These are phyloP conservation scores for Alces alces DNA, from an alignment of 2,113 vertebrate genomes.

Conservation along the genomic window DNA sequence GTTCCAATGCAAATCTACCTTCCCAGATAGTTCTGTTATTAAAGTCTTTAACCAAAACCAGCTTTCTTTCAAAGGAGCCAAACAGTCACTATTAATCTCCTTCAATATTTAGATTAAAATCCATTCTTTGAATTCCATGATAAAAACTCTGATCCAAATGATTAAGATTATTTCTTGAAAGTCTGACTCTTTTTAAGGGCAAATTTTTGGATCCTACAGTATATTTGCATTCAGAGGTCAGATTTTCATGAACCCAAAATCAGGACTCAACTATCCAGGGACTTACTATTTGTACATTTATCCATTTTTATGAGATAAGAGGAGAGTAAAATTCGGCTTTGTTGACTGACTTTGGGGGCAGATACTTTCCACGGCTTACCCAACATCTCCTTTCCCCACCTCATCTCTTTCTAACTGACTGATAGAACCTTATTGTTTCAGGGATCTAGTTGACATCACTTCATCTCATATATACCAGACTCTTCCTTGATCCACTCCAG, in stretches of 20 bases:
- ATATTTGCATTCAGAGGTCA: not conserved
- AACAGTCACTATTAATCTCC: slow-evolving; percentile 15
- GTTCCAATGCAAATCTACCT: not conserved
- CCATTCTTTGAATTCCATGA: not conserved
- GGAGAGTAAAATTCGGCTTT: not conserved
- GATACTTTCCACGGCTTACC: not conserved
- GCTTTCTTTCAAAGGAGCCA: not conserved
- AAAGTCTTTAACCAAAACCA: not conserved
- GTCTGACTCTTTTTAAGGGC: not conserved
- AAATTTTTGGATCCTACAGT: not conserved
- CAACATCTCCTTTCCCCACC: not conserved
- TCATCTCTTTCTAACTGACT: not conserved
- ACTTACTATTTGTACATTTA: not conserved
- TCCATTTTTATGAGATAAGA: not conserved
- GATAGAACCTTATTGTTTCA: not conserved
- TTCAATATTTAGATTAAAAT: slow-evolving; percentile 41
- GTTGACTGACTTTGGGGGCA: not conserved
- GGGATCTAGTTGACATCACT: not conserved
- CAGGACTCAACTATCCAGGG: not conserved
- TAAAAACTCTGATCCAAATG: not conserved
- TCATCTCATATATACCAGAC: not conserved
- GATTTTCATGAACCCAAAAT: not conserved
- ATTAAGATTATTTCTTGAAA: slow-evolving; percentile 29
- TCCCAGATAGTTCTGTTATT: not conserved
- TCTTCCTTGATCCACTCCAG: not conserved